These are phyloP conservation scores for Dysdera silvatica DNA, from an alignment of 1,140 invertebrate species.

Conservation along the genomic window DNA sequence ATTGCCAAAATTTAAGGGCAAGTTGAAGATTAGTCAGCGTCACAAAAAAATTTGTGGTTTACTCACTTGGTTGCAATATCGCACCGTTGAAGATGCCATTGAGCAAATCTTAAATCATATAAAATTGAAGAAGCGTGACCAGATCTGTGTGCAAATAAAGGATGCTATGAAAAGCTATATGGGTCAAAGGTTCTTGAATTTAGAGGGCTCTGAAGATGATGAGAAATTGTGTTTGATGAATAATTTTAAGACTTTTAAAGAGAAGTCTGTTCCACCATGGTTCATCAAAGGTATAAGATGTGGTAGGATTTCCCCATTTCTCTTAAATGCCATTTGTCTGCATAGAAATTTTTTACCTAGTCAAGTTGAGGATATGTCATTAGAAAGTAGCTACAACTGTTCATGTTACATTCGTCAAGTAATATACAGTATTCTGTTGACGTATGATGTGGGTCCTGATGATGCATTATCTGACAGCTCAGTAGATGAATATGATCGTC, in stretches of 20 bases:
- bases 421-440: slow-evolving; percentile 56
- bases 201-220: too few species aligned
- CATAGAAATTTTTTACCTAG: slow-evolving; percentile 58
- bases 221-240: slow-evolving; percentile 7
- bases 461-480: slow-evolving; percentile 42
- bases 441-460: slow-evolving; percentile 38
- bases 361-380: slow-evolving; percentile 62
- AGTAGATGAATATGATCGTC: slow-evolving; percentile 41
- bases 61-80: slow-evolving; percentile 65
- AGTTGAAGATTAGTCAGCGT: slow-evolving; percentile 47
- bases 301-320: slow-evolving; percentile 53
- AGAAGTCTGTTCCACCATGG: slow-evolving; percentile 50
- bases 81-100: slow-evolving; percentile 57
- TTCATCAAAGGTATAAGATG: slow-evolving; percentile 54
- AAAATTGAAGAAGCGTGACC: slow-evolving; percentile 33
- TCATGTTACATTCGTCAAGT: slow-evolving; percentile 56
- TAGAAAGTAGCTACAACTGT: slow-evolving; percentile 53
- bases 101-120: slow-evolving; percentile 34
- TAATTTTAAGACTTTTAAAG: not conserved
- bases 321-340: slow-evolving; percentile 58
- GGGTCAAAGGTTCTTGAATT: slow-evolving; percentile 1
- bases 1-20: slow-evolving; percentile 49
- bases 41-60: slow-evolving; percentile 56
- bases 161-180: slow-evolving; percentile 36
- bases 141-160: slow-evolving; percentile 23